Base-by-base conservation (phyloP, 35 echinoderm and acorn worm genomes). In the Lytechinus pictus region DNA sequence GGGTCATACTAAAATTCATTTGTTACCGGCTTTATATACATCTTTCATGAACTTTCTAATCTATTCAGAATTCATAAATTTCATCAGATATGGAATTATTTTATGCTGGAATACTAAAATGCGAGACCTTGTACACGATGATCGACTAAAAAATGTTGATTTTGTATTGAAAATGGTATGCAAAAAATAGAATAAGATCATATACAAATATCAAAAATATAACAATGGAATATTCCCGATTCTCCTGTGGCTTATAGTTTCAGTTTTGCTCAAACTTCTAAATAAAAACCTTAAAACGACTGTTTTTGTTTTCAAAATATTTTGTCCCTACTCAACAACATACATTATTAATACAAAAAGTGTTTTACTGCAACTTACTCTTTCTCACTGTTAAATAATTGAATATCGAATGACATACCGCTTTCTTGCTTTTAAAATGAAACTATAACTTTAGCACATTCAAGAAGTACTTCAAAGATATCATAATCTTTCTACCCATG, bases 201-300 rank as follows among this genome's bases (percentile, higher is more conserved):
- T 24, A 79, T 79, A 79, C 21, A 79, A 79, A 79, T 79, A 79
- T n/a, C 66, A 79, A 79, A 79, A 79, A 79, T 79, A 79, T 79
- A 79, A 79, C 19, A n/a, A n/a, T 79, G 66, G 66, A 79, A 79
- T 79, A 79, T 79, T 79, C 1, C n/a, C 6, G 4, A 7, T 24
- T 79, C 5, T 79, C 19, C 19, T 79, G n/a, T n/a, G 66, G 66
- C 19, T 7, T 79, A 16, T 4, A 7, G 19, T 7, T 19, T 24
- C 21, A 24, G 19, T 79, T 79, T 79, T 19, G 66, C 66, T 79
- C 19, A 79, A 24, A 79, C 0, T 19, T 79, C n/a, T 4, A 79
- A 71, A 19, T 24, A 24, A 24, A 79, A 58, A 58, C 56, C 56
- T 58, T 11, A 44, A 44, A 44, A 44, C 33, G n/a, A n/a, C n/a